These are phyloP conservation scores for Brevimyrus niger DNA, from an alignment of 2,113 vertebrate genomes.

Conservation along the genomic window DNA sequence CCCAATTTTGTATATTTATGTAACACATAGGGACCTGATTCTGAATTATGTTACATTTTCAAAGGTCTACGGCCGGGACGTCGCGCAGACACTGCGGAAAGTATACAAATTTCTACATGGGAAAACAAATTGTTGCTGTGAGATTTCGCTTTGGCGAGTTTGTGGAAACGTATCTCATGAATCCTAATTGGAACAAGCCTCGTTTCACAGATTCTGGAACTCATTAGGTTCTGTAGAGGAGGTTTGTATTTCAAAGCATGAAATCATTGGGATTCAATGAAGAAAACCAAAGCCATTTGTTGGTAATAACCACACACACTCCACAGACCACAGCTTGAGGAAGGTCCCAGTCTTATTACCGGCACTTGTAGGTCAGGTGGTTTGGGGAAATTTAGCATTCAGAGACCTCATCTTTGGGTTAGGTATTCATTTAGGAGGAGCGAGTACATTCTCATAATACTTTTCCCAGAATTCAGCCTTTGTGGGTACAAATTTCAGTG, in stretches of 20 bases:
- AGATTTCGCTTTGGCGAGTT: background rate
- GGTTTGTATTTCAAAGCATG: constrained; percentile 22
- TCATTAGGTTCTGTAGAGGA: constrained; percentile 19
- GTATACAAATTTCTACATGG: background rate
- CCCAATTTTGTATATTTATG: background rate
- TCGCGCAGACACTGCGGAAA: background rate
- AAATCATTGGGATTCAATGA: background rate
- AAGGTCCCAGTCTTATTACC: background rate
- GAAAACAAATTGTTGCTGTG: constrained; percentile 5
- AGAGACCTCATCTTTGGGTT: background rate
- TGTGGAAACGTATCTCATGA: background rate
- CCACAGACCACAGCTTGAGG: background rate
- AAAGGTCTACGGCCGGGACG: background rate
- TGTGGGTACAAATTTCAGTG: background rate
- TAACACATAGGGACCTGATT: background rate
- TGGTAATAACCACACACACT: background rate
- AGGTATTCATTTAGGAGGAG: background rate
- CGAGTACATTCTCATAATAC: background rate
- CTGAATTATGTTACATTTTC: background rate
- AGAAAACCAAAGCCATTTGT: background rate
- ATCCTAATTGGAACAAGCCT: constrained; percentile 15
- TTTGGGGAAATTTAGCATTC: background rate
- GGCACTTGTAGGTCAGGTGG: background rate
- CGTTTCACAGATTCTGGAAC: constrained; percentile 19
- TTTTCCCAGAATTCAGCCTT: background rate